Conservation (phyloP, 2,113 vertebrate species). For the Rhadina sibilatrix region DNA sequence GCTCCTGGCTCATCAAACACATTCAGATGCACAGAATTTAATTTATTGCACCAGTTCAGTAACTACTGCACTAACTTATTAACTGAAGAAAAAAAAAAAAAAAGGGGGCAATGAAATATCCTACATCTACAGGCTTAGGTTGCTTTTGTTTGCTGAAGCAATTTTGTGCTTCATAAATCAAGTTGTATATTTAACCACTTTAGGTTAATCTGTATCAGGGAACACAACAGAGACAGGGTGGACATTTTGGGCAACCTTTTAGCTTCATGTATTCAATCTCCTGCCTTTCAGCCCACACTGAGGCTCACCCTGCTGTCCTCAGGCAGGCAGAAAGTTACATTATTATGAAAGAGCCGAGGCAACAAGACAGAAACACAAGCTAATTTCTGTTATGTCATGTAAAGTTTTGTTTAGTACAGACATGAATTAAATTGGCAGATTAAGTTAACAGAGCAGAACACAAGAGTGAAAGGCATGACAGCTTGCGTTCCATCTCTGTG, state of each 20-base stretch:
- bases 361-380: neutral
- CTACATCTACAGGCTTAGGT: neutral
- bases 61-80: neutral
- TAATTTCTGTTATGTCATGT: conserved; percentile 4
- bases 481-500: neutral
- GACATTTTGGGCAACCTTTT: neutral
- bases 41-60: neutral
- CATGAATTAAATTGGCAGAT: conserved; percentile 38
- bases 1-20: neutral
- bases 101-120: neutral
- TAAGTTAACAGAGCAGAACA: conserved; percentile 37
- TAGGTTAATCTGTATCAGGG: conserved; percentile 44
- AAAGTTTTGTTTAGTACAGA: conserved; percentile 12
- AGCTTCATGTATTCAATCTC: neutral
- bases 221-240: neutral
- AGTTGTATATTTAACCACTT: conserved; percentile 54
- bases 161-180: conserved; percentile 58
- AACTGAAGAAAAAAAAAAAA: neutral
- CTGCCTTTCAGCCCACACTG: neutral
- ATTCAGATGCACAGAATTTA: neutral
- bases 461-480: neutral
- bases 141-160: neutral
- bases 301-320: neutral
- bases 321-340: neutral
- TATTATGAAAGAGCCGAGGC: neutral